phyloP scores from a whole-genome alignment of 2,797 vertebrate species.

The Pseudochirops cupreus region DNA sequence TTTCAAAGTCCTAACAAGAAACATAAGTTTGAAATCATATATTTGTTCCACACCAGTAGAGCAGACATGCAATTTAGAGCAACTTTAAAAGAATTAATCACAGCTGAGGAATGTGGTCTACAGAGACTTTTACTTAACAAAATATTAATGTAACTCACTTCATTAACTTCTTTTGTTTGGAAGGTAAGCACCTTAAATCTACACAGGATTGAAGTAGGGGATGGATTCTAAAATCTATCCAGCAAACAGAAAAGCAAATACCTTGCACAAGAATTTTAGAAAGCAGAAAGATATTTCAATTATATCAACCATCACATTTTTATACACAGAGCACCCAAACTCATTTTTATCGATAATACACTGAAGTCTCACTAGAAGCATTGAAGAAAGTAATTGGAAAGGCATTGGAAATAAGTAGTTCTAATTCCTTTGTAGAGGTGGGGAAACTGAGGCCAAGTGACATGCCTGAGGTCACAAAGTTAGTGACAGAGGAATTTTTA shows the following conservation, averaged over 20 bases:
- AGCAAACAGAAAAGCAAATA: neutral
- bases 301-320: neutral
- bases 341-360: conserved; percentile 15
- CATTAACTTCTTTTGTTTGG: conserved; percentile 59
- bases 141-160: conserved; percentile 65
- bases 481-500: neutral
- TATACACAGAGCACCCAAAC: neutral
- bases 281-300: neutral
- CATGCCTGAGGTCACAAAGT: neutral
- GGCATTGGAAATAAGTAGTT: neutral
- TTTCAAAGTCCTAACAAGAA: conserved; percentile 66
- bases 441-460: neutral
- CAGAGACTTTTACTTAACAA: conserved; percentile 66
- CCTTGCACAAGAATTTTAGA: neutral
- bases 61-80: conserved; percentile 68
- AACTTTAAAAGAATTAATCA: conserved; percentile 72
- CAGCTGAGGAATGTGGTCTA: conserved; percentile 56
- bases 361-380: neutral
- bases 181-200: conserved; percentile 13
- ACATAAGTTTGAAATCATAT: conserved; percentile 76
- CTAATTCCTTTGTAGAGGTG: neutral
- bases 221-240: conserved; percentile 28
- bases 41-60: conserved; percentile 69
- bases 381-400: neutral
- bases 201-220: neutral